These are phyloP conservation scores for Parambassis ranga DNA, from an alignment of 2,797 vertebrate genomes.

Conservation along the genomic window DNA sequence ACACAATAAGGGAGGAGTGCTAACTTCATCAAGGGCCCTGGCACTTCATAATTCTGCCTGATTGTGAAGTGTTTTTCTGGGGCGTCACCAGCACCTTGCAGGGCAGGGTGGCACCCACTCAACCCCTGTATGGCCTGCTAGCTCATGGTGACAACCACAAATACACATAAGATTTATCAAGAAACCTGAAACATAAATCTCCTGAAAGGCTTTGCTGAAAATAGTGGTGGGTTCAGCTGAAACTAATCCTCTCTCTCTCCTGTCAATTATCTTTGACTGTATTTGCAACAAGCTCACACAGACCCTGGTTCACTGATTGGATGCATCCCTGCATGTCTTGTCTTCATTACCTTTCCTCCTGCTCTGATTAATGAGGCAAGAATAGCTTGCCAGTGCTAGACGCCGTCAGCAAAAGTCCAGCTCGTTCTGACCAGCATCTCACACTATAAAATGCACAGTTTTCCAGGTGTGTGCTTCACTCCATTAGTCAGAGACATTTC, in stretches of 20 bases:
- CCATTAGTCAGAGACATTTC: constrained; percentile 1
- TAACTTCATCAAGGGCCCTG: constrained; percentile 12
- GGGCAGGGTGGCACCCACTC: neutral
- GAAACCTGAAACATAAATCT: constrained; percentile 44
- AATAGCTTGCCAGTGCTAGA: constrained; percentile 20
- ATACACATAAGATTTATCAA: constrained; percentile 57
- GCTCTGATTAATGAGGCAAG: constrained; percentile 60
- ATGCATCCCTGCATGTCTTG: constrained; percentile 36
- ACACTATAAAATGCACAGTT: neutral
- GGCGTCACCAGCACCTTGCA: neutral
- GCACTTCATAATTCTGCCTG: constrained; percentile 5
- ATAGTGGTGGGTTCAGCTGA: constrained; percentile 14
- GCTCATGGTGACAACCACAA: constrained; percentile 60
- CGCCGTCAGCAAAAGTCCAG: constrained; percentile 25
- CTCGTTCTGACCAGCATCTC: neutral
- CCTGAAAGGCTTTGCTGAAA: constrained; percentile 22
- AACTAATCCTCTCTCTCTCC: constrained; percentile 48
- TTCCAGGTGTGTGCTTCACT: neutral
- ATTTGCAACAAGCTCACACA: constrained; percentile 22
- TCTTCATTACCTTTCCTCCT: constrained; percentile 50
- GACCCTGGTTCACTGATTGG: constrained; percentile 24
- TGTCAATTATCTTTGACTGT: constrained; percentile 52
- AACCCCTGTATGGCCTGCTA: constrained; percentile 29
- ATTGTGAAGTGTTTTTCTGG: constrained; percentile 8
- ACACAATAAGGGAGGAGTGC: neutral